A percentile compares a stretch with the other conserved stretches of the same genome.
Conservation (phyloP, 2,113 vertebrate species). For the Silurus glanis region DNA sequence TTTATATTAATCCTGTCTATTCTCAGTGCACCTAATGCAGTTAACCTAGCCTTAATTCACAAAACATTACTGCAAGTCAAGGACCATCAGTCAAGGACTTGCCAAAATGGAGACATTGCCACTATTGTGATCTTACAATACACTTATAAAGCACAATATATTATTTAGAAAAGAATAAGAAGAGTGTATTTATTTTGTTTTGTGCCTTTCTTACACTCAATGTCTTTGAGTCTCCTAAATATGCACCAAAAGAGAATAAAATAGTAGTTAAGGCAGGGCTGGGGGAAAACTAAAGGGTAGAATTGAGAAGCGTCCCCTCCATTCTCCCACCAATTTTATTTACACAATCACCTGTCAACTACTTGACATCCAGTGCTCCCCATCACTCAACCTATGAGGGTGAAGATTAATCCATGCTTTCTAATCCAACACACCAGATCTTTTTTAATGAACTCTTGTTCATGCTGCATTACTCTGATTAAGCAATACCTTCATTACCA, state of each 20-base stretch:
- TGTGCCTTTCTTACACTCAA: not conserved
- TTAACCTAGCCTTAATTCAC: not conserved
- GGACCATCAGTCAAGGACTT: not conserved
- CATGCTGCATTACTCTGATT: not conserved
- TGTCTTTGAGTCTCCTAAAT: not conserved
- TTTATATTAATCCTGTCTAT: slow-evolving; percentile 28
- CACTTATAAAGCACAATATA: not conserved
- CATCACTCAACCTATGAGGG: not conserved
- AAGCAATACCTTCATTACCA: not conserved
- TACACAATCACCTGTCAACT: not conserved
- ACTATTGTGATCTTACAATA: not conserved
- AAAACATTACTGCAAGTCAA: not conserved
- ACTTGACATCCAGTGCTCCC: not conserved
- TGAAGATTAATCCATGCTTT: not conserved
- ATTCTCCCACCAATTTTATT: not conserved
- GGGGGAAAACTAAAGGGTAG: not conserved
- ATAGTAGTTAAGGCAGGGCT: not conserved
- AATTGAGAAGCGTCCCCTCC: not conserved
- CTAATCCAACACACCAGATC: not conserved
- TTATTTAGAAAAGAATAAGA: not conserved
- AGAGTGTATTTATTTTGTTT: not conserved
- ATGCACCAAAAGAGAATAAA: not conserved
- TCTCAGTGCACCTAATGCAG: not conserved
- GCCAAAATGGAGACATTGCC: not conserved
- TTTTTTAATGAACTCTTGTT: not conserved